Evolutionary conservation across 2,888 invertebrate genomes (phyloP).

Genomic region (Choristoneura rosaceana): DNA sequence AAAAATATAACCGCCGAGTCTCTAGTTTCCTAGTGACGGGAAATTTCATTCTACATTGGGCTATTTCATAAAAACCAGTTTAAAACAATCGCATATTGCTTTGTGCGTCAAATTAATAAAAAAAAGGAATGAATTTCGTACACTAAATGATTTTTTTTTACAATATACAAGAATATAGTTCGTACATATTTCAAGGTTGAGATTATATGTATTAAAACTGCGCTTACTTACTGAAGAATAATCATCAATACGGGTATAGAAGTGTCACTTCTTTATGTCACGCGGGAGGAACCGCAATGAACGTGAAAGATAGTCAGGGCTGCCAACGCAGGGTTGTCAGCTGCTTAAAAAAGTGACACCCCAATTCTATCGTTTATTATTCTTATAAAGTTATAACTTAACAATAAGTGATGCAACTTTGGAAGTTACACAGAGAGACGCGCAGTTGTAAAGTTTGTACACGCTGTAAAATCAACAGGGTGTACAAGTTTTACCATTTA

Average conservation of each 20-base stretch:
- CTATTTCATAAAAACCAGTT: constrained; percentile 13
- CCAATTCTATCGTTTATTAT: constrained; percentile 46
- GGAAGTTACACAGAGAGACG: constrained; percentile 52
- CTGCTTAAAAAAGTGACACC: constrained; percentile 54
- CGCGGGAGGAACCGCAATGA: background rate
- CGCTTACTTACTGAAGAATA: constrained; percentile 31
- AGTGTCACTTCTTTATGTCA: constrained; percentile 7
- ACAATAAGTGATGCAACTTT: constrained; percentile 50
- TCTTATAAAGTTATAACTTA: constrained; percentile 39
- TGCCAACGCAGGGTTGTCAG: constrained; percentile 22
- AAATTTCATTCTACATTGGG: constrained; percentile 56
- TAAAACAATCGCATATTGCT: constrained; percentile 24
- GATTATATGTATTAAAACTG: constrained; percentile 64
- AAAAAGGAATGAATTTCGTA: constrained; percentile 38
- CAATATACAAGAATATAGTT: constrained; percentile 81
- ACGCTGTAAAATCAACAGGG: constrained; percentile 4
- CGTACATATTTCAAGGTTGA: constrained; percentile 64
- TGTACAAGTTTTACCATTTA: constrained; percentile 12
- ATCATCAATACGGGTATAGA: constrained; percentile 1
- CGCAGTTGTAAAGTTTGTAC: constrained; percentile 47
- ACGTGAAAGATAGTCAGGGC: background rate
- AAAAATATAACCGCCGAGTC: constrained; percentile 74
- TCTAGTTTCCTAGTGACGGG: constrained; percentile 66
- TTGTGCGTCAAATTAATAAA: constrained; percentile 69
- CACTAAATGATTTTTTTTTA: constrained; percentile 64